Base-by-base conservation (phyloP, 1,140 invertebrate genomes). In the Saccostrea cuccullata region DNA sequence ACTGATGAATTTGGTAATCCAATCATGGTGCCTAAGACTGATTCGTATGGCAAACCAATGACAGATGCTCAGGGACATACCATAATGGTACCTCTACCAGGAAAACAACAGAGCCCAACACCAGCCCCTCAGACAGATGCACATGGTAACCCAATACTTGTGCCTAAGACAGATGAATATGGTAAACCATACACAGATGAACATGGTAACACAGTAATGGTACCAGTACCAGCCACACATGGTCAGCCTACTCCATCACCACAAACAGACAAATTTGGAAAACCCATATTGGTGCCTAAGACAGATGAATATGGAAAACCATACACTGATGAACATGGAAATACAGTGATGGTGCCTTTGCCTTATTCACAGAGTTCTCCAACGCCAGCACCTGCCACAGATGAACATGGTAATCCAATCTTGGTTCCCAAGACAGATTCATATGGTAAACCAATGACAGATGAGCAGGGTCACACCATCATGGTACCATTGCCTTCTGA, bases 341-440 rank as follows among this genome's bases (percentile, higher is more conserved):
- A 85, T 56, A 55, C 84, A 64, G 84, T 85, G 4, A 36, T 64
- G 30, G 40, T 23, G 0, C 60, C 56, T 40, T 0, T 55, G 23
- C 47, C 82, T 12, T 55, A 60, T n/a, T 17, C 15, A 55, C 86
- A 87, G 40, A 73, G 73, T 8, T 40, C 77, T 55, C 83, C 87
- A 84, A 86, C 87, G 56, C 26, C 88, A 64, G 60, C 82, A 67
- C 85, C 84, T 56, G 9, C 20, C 40, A 84, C 87, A 82, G 85
- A 89, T 83, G 58, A 82, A 67, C 77, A 47, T 88, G 87, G 70
- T 58, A 86, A 56, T 58, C 86, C 86, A 36, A 82, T 85, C 23
- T n/a, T 64, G 30, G 56, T 40, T 2, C 84, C 84, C 9, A 85
- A 85, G 56, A 58, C 84, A 15, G 84, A 64, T 40, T 64, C 30